These are phyloP conservation scores for Heliconius congener DNA, from an alignment of 1,140 invertebrate genomes.

Conservation along the genomic window DNA sequence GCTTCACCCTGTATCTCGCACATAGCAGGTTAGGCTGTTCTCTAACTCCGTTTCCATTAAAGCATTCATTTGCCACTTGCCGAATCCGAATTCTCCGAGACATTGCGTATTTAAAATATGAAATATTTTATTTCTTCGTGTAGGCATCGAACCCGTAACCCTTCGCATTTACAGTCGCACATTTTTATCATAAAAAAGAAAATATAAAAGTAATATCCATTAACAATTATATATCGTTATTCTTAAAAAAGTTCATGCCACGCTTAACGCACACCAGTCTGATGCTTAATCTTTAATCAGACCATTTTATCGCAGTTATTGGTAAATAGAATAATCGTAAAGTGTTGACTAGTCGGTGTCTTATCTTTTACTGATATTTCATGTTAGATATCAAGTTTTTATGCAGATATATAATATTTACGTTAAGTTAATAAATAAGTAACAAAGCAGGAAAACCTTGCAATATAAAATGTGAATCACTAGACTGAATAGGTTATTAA, in stretches of 20 bases:
- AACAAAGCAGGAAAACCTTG: background rate
- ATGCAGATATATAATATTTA: background rate
- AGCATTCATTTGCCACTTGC: no score
- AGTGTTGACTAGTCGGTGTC: background rate
- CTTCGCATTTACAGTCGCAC: no score
- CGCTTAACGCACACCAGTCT: background rate
- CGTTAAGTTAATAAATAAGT: background rate
- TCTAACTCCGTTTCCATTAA: no score
- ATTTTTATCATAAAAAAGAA: no score
- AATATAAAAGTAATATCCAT: background rate
- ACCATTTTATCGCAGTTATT: background rate
- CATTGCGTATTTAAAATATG: no score
- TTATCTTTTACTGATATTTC: constrained; percentile 1
- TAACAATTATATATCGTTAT: background rate
- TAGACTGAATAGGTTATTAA: background rate
- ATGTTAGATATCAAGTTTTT: background rate
- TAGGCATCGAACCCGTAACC: no score
- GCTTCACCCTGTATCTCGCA: no score
- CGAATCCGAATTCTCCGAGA: no score
- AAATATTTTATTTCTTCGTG: no score
- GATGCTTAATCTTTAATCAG: background rate
- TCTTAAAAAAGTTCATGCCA: background rate
- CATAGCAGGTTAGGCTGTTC: no score
- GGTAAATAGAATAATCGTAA: constrained; percentile 8
- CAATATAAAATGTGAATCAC: no score